Conservation (phyloP, 2,888 invertebrate genomes). For the Drosophila neotestacea region DNA sequence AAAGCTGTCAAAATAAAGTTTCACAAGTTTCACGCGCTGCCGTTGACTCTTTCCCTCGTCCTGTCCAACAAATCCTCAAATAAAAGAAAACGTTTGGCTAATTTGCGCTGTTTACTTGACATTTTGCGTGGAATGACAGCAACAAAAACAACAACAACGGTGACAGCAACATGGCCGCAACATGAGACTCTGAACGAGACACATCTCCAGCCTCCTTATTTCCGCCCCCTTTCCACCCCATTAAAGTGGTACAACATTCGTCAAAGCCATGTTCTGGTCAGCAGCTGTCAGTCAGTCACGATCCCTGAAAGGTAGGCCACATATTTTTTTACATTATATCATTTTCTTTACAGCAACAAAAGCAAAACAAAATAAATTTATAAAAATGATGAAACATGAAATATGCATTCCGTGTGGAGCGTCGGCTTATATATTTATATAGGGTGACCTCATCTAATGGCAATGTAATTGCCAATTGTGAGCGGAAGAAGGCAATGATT, state of each 20-base stretch:
- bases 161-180: constrained; percentile 58
- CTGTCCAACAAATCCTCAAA: constrained; percentile 21
- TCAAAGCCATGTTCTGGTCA: constrained; percentile 55
- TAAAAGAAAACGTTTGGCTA: constrained; percentile 71
- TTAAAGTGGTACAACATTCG: constrained; percentile 23
- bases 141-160: constrained; percentile 15
- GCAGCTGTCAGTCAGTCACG: constrained; percentile 57
- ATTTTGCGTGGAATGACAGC: constrained; percentile 65
- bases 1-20: constrained; percentile 75
- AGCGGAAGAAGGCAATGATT: constrained; percentile 37
- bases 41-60: neutral
- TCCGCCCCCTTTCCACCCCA: neutral
- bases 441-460: constrained; percentile 62
- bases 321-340: constrained; percentile 43
- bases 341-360: constrained; percentile 16
- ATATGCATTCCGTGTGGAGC: constrained; percentile 57
- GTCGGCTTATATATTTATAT: constrained; percentile 28
- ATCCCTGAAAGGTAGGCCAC: constrained; percentile 30
- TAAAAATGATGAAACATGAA: constrained; percentile 56
- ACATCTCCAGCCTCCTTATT: constrained; percentile 9
- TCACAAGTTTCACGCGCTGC: constrained; percentile 64
- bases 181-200: constrained; percentile 43
- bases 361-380: constrained; percentile 26
- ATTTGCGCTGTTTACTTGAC: constrained; percentile 79
- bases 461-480: constrained; percentile 74